Base-by-base conservation (phyloP, 2,113 vertebrate species). In the Megaceryle maxima region DNA sequence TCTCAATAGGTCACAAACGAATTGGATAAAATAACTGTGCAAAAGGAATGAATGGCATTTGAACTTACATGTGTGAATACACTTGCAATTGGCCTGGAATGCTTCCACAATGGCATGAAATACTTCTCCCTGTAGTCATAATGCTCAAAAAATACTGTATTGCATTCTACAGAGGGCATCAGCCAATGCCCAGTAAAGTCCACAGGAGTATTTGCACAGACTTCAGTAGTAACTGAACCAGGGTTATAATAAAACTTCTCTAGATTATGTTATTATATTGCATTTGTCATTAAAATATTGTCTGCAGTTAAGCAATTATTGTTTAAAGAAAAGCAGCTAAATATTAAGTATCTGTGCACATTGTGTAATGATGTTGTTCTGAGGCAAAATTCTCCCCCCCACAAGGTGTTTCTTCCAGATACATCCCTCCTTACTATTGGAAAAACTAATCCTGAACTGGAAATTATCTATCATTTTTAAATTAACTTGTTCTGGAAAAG, bases 401-500 rank as follows among this genome's bases (percentile, higher is more conserved):
- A 6, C 35, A 56, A 86, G n/a, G 31, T 69, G 21, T 41, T 87
- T 87, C 44, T 83, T 82, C 21, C 37, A 94, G 50, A 78, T 50
- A 16, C 8, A 68, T 41, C 35, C 50, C 51, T 82, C 15, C 16
- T 72, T 88, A 62, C 26, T 69, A 25, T 11, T 21, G 75, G 39
- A 84, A 90, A 87, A 93, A 80, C 15, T 72, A 88, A 94, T 89
- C 63, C 51, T 84, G 44, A 91, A n/a, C 69, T 82, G 70, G 41
- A 91, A 93, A 60, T 59, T 79, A 90, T 86, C 68, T 78, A 82
- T 88, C 39, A 79, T 82, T 91, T 92, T 89, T 24, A 92, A 92
- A 96, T 94, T 96, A 95, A 94, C 92, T 93, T 73, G 67, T 94
- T 83, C 69, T 89, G 62, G 90, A 72, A 82, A 82, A 73, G 33